Conservation (phyloP, 2,797 vertebrate genomes). For the Melanotaenia nigrans region DNA sequence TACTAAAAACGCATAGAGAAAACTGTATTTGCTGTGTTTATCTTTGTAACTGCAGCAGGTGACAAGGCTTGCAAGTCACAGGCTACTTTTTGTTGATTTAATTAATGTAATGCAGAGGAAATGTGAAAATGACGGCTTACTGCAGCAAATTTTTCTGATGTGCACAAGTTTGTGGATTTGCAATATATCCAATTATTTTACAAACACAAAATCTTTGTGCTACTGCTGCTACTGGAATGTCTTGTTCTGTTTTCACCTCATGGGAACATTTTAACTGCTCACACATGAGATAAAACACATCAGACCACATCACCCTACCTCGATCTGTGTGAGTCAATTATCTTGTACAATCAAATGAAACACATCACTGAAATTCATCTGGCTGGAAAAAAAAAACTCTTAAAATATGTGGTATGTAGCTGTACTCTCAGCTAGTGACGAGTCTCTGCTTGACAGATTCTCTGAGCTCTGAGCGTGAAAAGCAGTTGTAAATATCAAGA, state of each 20-base stretch:
- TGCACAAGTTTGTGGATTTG: neutral
- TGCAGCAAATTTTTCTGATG: constrained; percentile 1
- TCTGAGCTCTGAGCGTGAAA: constrained; percentile 69
- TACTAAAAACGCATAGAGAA: neutral
- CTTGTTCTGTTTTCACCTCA: constrained; percentile 1
- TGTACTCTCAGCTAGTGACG: constrained; percentile 58
- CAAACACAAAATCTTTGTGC: constrained; percentile 1
- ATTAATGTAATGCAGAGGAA: constrained; percentile 7
- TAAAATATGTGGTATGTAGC: constrained; percentile 64
- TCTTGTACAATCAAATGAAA: constrained; percentile 45
- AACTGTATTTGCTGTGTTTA: constrained; percentile 6
- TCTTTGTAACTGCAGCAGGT: neutral
- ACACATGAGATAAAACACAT: neutral
- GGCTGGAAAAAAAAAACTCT: constrained; percentile 44
- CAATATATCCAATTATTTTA: constrained; percentile 22
- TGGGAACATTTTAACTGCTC: neutral
- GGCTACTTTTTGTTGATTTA: constrained; percentile 8
- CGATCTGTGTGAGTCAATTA: constrained; percentile 46
- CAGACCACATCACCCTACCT: neutral
- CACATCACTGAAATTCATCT: neutral
- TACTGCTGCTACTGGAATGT: neutral
- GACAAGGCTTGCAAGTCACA: constrained; percentile 16
- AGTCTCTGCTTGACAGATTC: constrained; percentile 68
- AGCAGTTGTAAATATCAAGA: constrained; percentile 74
- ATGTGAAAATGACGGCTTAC: constrained; percentile 8